Evolutionary conservation across 2,113 vertebrate genomes (phyloP), one percentile per base, ranked within the genome.

Genomic region (Probosciger aterrimus): DNA sequence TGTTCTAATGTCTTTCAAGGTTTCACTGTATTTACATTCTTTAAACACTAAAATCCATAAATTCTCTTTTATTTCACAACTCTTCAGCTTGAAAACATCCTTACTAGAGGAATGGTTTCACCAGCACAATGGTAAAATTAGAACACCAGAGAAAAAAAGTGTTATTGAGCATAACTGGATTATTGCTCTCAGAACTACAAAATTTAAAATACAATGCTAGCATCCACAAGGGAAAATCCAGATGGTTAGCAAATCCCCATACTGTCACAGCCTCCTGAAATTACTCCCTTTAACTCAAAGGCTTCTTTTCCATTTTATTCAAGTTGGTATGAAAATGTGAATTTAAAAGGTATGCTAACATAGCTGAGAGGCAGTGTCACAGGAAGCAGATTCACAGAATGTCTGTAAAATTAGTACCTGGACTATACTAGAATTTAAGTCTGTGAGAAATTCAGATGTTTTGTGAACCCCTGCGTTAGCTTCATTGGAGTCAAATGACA

Each of bases 111-210:
- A 70, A 37, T 18, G 33, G 14, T 55, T 82, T 41, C 41, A 75
- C 39, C 46, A 86, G 37, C 23, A 39, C 43, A 93, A 82, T 25
- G 6, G 31, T 27, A 75, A 93, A 93, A 93, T 86, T 41, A 75
- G 70, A 93, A 82, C 41, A 85, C 33, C 18, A 92, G 70, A 82
- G 24, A 71, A 92, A 91, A 74, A 86, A 67, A n/a, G 41, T 20
- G 12, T 60, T 86, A 80, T 76, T 82, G 88, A 49, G 28, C 28
- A n/a, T 79, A 79, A 86, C 44, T 25, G 65, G 25, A 88, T 88
- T 90, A 69, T 52, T 82, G 65, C 33, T 87, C 17, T 92, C 53
- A 78, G 59, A 91, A 84, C 53, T 88, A 39, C 14, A 7, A 41
- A 39, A 73, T 82, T 92, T 81, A 47, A 92, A 81, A 73, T 46